Conservation (phyloP, 1,140 invertebrate genomes). For the Hypothenemus hampei region DNA sequence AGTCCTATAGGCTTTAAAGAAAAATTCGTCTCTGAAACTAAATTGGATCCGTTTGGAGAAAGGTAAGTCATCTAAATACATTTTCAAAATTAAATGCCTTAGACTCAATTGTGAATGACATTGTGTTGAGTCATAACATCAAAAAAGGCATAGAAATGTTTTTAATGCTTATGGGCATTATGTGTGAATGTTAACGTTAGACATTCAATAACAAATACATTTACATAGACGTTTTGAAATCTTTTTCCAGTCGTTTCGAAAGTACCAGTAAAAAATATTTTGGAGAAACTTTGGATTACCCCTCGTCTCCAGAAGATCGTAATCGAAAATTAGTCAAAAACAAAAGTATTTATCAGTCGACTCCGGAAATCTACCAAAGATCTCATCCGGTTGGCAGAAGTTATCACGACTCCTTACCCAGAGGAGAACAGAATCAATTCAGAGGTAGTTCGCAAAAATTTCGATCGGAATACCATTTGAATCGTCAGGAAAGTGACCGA, state of each 20-base stretch:
- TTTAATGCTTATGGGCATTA: too few species aligned
- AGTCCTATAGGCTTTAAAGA: conserved; percentile 48
- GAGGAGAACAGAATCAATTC: conserved; percentile 43
- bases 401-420: conserved; percentile 52
- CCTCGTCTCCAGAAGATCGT: conserved; percentile 55
- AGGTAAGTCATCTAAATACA: conserved; percentile 8
- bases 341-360: conserved; percentile 53
- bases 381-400: conserved; percentile 33
- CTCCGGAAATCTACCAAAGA: conserved; percentile 52
- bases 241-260: conserved; percentile 48
- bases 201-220: too few species aligned
- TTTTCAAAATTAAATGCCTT: too few species aligned
- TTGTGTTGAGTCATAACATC: too few species aligned
- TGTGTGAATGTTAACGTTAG: too few species aligned
- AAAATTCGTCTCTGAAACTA: conserved; percentile 51
- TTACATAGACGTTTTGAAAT: too few species aligned
- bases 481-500: conserved; percentile 46
- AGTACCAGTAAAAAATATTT: conserved; percentile 49
- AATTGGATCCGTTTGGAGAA: conserved; percentile 42
- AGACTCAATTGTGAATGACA: too few species aligned
- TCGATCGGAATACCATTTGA: conserved; percentile 47
- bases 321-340: conserved; percentile 43
- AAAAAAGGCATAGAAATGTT: too few species aligned
- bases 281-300: conserved; percentile 43
- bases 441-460: conserved; percentile 45